Evolutionary conservation across 2,113 vertebrate genomes (phyloP).

Genomic region (Phrynocephalus versicolor): DNA sequence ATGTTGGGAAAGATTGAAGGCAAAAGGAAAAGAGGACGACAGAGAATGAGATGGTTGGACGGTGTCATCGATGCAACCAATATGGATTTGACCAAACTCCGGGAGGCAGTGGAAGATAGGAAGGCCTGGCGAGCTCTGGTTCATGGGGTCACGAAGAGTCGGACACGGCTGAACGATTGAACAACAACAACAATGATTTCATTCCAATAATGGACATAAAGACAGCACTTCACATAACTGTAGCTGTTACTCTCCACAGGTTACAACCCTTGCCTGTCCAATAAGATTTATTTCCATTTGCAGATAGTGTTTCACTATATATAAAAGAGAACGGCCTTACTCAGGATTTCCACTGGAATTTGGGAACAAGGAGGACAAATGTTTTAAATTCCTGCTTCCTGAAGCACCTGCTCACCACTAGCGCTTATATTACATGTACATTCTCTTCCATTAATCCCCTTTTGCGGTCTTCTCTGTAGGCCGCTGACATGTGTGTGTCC

Average conservation of each 20-base stretch:
- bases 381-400: not conserved
- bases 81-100: no score
- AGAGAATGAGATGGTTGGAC: no score
- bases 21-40: no score
- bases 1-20: no score
- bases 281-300: not conserved
- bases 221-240: accelerated
- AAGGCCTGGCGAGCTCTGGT: no score
- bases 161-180: no score
- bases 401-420: slow-evolving; percentile 1
- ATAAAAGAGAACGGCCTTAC: not conserved
- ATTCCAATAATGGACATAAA: not conserved
- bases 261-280: not conserved
- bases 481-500: not conserved
- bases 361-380: slow-evolving; percentile 1
- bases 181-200: no score
- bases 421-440: not conserved
- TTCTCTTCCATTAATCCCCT: not conserved
- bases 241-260: not conserved
- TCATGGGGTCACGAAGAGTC: no score
- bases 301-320: not conserved
- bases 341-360: not conserved
- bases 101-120: no score
- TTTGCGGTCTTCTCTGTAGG: slow-evolving; percentile 17
- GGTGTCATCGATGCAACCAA: no score